Percentiles rank a stretch among this genome's conserved stretches.
These are phyloP conservation scores for Drosophila paracracens DNA, from an alignment of 2,888 invertebrate species.

Conservation along the genomic window DNA sequence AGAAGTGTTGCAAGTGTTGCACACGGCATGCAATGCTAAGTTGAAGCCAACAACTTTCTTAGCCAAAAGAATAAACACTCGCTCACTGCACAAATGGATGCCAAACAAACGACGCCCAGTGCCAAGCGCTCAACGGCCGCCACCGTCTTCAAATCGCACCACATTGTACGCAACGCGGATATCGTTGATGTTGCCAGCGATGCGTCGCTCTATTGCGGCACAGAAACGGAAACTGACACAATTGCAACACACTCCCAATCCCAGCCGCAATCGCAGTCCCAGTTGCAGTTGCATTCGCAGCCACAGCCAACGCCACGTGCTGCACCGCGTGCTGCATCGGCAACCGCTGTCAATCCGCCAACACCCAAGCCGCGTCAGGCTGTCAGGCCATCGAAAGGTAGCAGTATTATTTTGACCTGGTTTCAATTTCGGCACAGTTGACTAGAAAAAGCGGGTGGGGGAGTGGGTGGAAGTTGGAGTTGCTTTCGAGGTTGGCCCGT, in stretches of 20 bases:
- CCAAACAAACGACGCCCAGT: slow-evolving; percentile 64
- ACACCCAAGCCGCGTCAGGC: slow-evolving; percentile 85
- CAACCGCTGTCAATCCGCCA: slow-evolving; percentile 71
- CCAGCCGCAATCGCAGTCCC: slow-evolving; percentile 23
- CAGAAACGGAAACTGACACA: slow-evolving; percentile 47
- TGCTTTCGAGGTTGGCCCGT: not conserved
- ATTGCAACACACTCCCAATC: slow-evolving; percentile 19
- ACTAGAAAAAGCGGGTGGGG: not conserved
- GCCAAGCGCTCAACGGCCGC: slow-evolving; percentile 73
- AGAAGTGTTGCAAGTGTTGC: slow-evolving; percentile 7
- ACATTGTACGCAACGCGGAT: slow-evolving; percentile 76
- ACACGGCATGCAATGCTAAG: slow-evolving; percentile 29
- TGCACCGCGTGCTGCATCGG: slow-evolving; percentile 77
- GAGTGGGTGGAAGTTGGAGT: not conserved
- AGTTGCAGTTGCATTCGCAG: slow-evolving; percentile 13
- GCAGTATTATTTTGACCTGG: slow-evolving; percentile 56
- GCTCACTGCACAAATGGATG: slow-evolving; percentile 65
- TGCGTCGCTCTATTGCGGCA: slow-evolving; percentile 82
- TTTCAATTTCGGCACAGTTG: slow-evolving; percentile 39
- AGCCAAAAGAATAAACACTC: slow-evolving; percentile 33
- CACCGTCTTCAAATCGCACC: slow-evolving; percentile 65
- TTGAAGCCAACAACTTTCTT: slow-evolving; percentile 44
- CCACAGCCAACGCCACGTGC: slow-evolving; percentile 83
- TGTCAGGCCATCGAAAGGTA: slow-evolving; percentile 71
- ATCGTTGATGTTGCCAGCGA: slow-evolving; percentile 84